Conservation (phyloP, 2,113 vertebrate genomes). For the Chionodraco myersi region DNA sequence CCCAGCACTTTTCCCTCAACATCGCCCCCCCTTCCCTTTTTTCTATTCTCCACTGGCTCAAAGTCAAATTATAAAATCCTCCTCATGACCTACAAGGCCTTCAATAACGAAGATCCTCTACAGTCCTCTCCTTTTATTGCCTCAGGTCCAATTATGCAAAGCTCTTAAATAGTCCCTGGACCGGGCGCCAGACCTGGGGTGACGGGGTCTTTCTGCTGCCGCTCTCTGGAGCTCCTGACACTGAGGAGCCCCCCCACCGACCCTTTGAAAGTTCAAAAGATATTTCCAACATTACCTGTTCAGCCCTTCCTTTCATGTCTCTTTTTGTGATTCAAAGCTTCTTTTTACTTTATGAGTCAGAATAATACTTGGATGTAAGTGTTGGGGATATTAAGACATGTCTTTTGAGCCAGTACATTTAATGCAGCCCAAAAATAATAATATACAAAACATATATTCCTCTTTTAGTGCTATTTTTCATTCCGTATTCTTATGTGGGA, state of each 20-base stretch:
- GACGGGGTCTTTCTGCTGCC: not conserved
- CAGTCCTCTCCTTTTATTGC: not conserved
- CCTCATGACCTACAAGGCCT: conserved; percentile 5
- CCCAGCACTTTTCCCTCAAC: not conserved
- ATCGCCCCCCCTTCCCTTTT: not conserved
- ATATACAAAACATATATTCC: too few species aligned
- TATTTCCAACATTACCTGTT: not conserved
- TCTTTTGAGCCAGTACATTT: not conserved
- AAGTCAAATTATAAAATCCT: conserved; percentile 24
- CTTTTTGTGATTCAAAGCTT: not conserved
- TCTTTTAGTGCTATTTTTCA: too few species aligned
- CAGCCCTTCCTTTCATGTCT: not conserved
- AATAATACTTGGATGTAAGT: not conserved
- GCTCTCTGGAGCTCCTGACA: not conserved
- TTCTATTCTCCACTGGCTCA: conserved; percentile 3
- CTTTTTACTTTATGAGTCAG: not conserved
- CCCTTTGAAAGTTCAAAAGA: not conserved
- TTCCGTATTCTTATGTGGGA: too few species aligned
- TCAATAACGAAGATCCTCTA: conserved; percentile 14
- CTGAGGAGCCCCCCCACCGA: not conserved
- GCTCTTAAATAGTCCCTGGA: not conserved
- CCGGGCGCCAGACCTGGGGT: not conserved
- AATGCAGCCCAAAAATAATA: too few species aligned
- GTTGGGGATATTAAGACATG: too few species aligned
- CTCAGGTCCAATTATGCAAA: conserved; percentile 12